phyloP scores from a whole-genome alignment of 1,140 invertebrate species.

The Apis mellifera region Amel_HAv3.1 CM009933.2:7130501-7131000 shows the following conservation, averaged over 20 bases:
- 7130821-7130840: neutral
- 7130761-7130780: neutral
- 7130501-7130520: conserved; percentile 42
- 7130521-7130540: conserved; percentile 4
- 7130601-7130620: conserved; percentile 45
- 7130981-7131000: no score
- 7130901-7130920: conserved; percentile 23
- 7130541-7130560: conserved; percentile 32
- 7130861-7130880: conserved; percentile 17
- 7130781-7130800: neutral
- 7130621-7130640: conserved; percentile 28
- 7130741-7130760: conserved; percentile 10
- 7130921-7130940: neutral
- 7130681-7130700: conserved; percentile 37
- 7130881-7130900: conserved; percentile 42
- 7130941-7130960: neutral
- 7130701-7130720: conserved; percentile 50
- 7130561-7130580: conserved; percentile 34
- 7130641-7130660: conserved; percentile 21
- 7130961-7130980: neutral
- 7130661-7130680: conserved; percentile 28
- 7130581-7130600: conserved; percentile 32
- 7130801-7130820: no score
- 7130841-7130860: neutral
- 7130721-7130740: conserved; percentile 12